Evolutionary conservation across 2,113 vertebrate species (phyloP), one percentile per base, ranked within the genome.

Genomic region (Eublepharis macularius): DNA sequence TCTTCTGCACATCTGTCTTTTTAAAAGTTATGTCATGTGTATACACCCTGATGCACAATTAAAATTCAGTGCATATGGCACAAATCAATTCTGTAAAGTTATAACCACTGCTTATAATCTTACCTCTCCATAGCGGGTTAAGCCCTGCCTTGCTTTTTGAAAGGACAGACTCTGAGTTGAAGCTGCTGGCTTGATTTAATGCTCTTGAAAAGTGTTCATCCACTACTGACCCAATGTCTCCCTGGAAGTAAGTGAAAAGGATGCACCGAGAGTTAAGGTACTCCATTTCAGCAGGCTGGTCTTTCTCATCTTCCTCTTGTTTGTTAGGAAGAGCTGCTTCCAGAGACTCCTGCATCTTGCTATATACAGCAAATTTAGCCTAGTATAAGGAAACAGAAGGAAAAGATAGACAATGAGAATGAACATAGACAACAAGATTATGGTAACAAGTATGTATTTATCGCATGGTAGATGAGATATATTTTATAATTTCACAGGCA

Each of bases 171-270:
- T 98, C 97, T 32, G 96, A 94, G 93, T 77, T 97, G 94, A 99
- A 98, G 95, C 93, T 96, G 90, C 96, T 97, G 87, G 96, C 90
- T 97, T 99, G 98, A 94, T 98, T 98, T 92, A 99, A 96, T 92
- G 99, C 99, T 87, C 99, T 97, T 57, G 98, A 98, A 94, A 99
- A 99, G 92, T 99, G 99, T 92, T 99, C 98, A 83, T 99, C 99
- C 87, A 99, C 98, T 93, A 99, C 98, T 11, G 99, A 98, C 6
- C 98, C 97, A 82, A 99, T 99, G 94, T 99, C 97, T 78, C 99
- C 99, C 91, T 98, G 98, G 96, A 99, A 99, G 95, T 99, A 99
- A 80, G 98, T 99, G 96, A 99, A 99, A 95, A 99, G 96, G 92
- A 99, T 98, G 87, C 99, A 99, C 88, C 98, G 97, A 94, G 99